These are phyloP conservation scores for Orchesella cincta DNA, from an alignment of 1,140 invertebrate species.

Conservation along the genomic window DNA sequence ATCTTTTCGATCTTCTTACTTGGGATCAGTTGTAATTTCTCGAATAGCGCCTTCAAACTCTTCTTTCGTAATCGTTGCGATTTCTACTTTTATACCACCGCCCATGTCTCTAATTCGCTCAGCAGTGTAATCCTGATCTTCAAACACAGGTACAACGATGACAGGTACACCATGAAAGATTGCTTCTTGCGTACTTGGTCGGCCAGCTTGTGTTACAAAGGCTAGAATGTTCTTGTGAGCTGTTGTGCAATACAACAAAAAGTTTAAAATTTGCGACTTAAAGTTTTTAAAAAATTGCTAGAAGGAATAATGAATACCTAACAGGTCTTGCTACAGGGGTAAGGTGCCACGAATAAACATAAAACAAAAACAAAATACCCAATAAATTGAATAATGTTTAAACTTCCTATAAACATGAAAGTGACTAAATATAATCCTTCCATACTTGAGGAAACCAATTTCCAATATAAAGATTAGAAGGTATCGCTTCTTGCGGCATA, in stretches of 20 bases:
- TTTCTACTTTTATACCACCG: conserved; percentile 17
- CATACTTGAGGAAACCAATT: conserved; percentile 52
- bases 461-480: conserved; percentile 42
- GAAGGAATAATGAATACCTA: no score
- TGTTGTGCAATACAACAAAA: no score
- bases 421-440: conserved; percentile 31
- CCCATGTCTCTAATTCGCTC: neutral
- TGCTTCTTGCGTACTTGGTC: conserved; percentile 23
- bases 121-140: conserved; percentile 31
- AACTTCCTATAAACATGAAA: neutral
- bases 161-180: conserved; percentile 27
- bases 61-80: conserved; percentile 5
- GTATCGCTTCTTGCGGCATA: conserved; percentile 34
- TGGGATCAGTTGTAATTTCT: conserved; percentile 11
- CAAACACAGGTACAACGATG: neutral
- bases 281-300: no score
- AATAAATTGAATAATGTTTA: neutral
- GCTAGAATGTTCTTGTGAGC: conserved; percentile 9
- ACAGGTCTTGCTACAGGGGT: no score
- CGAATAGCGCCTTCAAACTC: conserved; percentile 13
- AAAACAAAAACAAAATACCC: neutral
- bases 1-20: conserved; percentile 14
- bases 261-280: neutral
- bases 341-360: neutral
- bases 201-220: conserved; percentile 19